Evolutionary conservation across 2,888 invertebrate genomes (phyloP).

Genomic region (Criorhina ranunculi): DNA sequence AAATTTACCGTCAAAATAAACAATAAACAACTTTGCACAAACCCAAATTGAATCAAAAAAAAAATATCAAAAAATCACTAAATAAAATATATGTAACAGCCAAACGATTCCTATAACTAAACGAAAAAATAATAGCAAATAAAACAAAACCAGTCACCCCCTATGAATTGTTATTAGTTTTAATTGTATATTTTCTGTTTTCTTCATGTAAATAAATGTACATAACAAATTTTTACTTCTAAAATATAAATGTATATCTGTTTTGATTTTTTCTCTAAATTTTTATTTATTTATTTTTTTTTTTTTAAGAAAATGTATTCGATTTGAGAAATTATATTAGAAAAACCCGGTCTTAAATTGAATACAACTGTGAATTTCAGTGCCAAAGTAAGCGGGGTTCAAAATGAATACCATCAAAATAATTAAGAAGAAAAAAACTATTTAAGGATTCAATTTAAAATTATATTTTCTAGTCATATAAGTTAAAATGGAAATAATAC

Average conservation of each 20-base stretch:
- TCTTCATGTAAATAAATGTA: conserved; percentile 69
- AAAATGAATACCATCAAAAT: conserved; percentile 50
- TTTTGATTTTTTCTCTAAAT: conserved; percentile 21
- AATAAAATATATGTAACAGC: conserved; percentile 22
- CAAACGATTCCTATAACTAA: conserved; percentile 46
- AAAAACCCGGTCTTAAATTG: conserved; percentile 35
- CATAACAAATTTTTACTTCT: conserved; percentile 26
- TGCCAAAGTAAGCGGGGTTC: conserved; percentile 71
- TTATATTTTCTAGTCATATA: conserved; percentile 46
- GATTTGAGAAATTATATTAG: conserved; percentile 29
- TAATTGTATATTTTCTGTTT: conserved; percentile 1
- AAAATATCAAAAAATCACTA: conserved; percentile 5
- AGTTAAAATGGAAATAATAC: conserved; percentile 53
- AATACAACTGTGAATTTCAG: conserved; percentile 76
- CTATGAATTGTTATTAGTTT: conserved; percentile 54
- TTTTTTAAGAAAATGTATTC: conserved; percentile 49
- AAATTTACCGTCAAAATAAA: conserved; percentile 15
- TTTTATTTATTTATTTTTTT: conserved; percentile 7
- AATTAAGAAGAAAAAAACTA: conserved; percentile 5
- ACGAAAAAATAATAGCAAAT: conserved; percentile 25
- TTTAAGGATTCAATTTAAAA: conserved; percentile 6
- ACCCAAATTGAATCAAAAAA: conserved; percentile 6
- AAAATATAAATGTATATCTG: conserved; percentile 39
- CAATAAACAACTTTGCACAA: conserved; percentile 32
- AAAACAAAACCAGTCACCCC: conserved; percentile 30